phyloP scores from a whole-genome alignment of 1,140 invertebrate genomes.

The Glossosoma conforme region DNA sequence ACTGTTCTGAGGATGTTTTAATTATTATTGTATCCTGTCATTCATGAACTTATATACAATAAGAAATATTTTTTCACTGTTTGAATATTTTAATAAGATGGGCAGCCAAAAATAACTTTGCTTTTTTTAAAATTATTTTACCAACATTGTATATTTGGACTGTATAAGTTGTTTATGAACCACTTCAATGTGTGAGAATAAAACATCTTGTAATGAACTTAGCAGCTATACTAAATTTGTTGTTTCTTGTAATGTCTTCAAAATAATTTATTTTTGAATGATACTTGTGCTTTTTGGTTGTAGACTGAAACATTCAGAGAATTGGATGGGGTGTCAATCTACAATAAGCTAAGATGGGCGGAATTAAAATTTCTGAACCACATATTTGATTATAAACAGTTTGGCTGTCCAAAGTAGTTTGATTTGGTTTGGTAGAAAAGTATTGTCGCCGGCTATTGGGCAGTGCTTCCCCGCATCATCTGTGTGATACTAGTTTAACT shows the following conservation, averaged over 20 bases:
- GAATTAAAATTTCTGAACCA: no score
- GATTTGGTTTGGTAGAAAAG: background rate
- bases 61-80: background rate
- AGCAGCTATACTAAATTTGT: no score
- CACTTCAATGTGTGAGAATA: no score
- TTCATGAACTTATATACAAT: background rate
- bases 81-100: background rate
- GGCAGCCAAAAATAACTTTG: slow-evolving; percentile 8
- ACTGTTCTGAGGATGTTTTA: slow-evolving; percentile 13
- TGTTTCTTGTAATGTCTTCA: no score
- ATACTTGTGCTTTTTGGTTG: no score
- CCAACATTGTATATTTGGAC: slow-evolving; percentile 1
- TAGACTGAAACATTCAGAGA: no score
- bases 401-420: slow-evolving; percentile 1
- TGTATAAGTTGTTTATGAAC: no score
- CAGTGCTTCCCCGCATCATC: background rate
- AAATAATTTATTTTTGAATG: no score
- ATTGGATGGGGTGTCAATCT: no score
- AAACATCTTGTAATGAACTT: no score
- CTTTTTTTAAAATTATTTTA: slow-evolving; percentile 11
- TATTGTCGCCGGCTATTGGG: no score
- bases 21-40: slow-evolving; percentile 8
- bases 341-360: no score
- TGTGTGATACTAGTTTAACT: background rate
- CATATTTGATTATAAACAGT: background rate